These are phyloP conservation scores for Dryoscopus gambensis DNA, from an alignment of 2,113 vertebrate genomes.

Conservation along the genomic window DNA sequence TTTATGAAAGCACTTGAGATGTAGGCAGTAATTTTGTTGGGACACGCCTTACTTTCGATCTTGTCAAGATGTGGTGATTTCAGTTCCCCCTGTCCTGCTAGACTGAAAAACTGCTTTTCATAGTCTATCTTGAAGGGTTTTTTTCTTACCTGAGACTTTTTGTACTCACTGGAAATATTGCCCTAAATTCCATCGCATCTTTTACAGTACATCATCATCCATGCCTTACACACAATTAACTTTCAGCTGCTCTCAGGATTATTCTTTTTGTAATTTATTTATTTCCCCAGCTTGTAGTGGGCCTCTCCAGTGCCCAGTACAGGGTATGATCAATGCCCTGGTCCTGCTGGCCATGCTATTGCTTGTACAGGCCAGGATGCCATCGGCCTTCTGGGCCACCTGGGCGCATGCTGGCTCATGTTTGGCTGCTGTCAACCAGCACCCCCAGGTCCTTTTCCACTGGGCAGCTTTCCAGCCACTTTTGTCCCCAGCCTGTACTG, in stretches of 20 bases:
- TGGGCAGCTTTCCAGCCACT: neutral
- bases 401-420: neutral
- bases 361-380: neutral
- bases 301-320: neutral
- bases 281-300: neutral
- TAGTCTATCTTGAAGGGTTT: neutral
- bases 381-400: neutral
- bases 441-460: neutral
- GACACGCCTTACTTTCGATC: neutral
- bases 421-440: accelerated
- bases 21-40: neutral
- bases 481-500: neutral
- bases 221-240: neutral
- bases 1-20: neutral
- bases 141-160: neutral
- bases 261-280: neutral
- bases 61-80: neutral
- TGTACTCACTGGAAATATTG: neutral
- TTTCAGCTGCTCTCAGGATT: neutral
- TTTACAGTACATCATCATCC: accelerated
- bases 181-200: neutral
- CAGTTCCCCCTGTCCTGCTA: neutral
- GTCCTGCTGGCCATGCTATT: neutral
- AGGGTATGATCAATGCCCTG: neutral
- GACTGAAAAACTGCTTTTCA: neutral